Evolutionary conservation across 2,113 vertebrate species (phyloP), one percentile per base, ranked within the genome.

Genomic region (Salvator merianae): DNA sequence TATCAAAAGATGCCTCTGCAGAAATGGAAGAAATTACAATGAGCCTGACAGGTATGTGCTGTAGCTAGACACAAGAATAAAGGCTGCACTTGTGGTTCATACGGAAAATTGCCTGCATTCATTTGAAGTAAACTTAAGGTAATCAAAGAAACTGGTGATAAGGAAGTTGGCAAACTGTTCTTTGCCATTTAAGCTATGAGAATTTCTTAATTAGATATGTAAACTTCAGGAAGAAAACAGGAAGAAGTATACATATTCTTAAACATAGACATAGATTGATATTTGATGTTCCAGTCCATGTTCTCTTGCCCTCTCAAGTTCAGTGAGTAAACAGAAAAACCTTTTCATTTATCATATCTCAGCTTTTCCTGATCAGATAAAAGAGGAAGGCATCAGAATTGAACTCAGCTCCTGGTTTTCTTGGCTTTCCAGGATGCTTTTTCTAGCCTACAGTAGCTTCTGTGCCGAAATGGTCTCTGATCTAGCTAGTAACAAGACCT

Each of bases 1-100:
- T 73, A 93, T 96, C 50, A 90, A 77, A 80, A 94, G 88, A 85
- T 99, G 99, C 90, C 92, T 95, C 63, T 97, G 97, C 89, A 94
- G 76, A 77, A 88, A 95, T 22, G 98, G 99, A 47, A 95, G 98
- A 85, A 94, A 96, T 26, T 97, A 97, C 94, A 96, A 94, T 47
- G 90, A 96, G 59, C 95, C 96, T 87, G 95, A 95, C 20, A 98
- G 98, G 98, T 99, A 96, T 40, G 84, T 69, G 72, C 28, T 47
- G 1, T 70, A 81, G 55, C 18, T 86, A 4, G 53, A 85, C 30
- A n/a, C 75, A 85, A 28, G 5, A 9, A 55, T 73, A 28, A 65
- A 63, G 18, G 62, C 59, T 36, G 22, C 71, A 13, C 18, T 68
- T 10, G 9, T 77, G 36, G 63, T 28, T 83, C 76, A 66, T 83